A percentile compares a stretch with the other conserved stretches of the same genome.
Evolutionary conservation across 2,888 invertebrate genomes (phyloP).

Genomic region (Incurvaria masculella): DNA sequence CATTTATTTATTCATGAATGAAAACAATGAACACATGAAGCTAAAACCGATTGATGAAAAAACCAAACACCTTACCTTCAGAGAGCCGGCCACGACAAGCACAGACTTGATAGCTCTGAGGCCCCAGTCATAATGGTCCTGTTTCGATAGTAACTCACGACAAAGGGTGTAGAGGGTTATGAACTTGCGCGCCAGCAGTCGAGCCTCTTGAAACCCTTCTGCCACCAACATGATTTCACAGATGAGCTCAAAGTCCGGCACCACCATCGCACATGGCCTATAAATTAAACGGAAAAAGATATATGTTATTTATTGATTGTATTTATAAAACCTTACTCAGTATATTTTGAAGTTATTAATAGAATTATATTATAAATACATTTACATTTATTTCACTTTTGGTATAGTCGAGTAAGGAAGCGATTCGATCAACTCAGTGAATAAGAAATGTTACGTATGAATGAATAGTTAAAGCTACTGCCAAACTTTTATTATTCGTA

Average conservation of each 20-base stretch:
- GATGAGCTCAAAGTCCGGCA: conserved; percentile 93
- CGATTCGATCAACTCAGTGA: no score
- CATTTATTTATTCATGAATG: conserved; percentile 2
- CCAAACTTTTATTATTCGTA: no score
- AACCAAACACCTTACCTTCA: conserved; percentile 57
- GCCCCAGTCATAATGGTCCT: conserved; percentile 98
- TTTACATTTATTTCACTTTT: no score
- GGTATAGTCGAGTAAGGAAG: no score
- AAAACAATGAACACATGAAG: not conserved
- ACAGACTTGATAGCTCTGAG: conserved; percentile 94
- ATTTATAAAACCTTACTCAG: no score
- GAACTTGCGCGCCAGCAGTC: conserved; percentile 87
- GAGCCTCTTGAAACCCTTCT: conserved; percentile 92
- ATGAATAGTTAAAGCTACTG: no score
- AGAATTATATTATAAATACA: no score
- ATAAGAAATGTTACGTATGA: no score
- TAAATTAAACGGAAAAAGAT: no score
- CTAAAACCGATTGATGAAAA: not conserved
- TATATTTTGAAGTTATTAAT: no score
- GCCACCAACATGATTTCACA: conserved; percentile 97
- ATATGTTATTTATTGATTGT: no score
- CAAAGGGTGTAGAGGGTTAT: conserved; percentile 91
- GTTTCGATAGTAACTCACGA: conserved; percentile 84
- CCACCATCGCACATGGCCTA: conserved; percentile 96
- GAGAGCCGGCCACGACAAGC: conserved; percentile 87